Conservation (phyloP, 2,888 invertebrate species). For the Drosophila kuntzei region DNA sequence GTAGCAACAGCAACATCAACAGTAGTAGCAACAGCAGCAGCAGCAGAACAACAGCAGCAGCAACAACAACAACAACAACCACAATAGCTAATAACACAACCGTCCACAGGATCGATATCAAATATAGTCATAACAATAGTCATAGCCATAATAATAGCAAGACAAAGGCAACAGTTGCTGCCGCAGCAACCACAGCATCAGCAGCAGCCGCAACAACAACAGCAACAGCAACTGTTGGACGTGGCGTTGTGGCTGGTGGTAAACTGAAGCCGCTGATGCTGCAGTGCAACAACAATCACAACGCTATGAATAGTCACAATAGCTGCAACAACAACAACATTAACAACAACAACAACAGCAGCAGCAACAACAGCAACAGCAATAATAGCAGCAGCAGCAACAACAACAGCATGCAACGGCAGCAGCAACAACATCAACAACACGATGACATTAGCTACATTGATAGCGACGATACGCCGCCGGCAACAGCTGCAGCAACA, state of each 20-base stretch:
- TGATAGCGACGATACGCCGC: conserved; percentile 78
- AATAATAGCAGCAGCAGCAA: conserved; percentile 43
- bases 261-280: conserved; percentile 40
- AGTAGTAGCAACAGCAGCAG: conserved; percentile 41
- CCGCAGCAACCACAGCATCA: conserved; percentile 19
- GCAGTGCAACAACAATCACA: conserved; percentile 40
- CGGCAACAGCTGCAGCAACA: conserved; percentile 23
- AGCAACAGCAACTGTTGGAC: conserved; percentile 17
- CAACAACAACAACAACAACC: conserved; percentile 53
- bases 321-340: conserved; percentile 37
- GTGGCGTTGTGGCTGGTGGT: conserved; percentile 33
- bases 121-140: conserved; percentile 40
- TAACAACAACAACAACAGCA: conserved; percentile 45
- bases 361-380: conserved; percentile 39
- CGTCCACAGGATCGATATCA: conserved; percentile 62
- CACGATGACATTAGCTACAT: conserved; percentile 83
- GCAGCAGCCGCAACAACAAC: conserved; percentile 18
- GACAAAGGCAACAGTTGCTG: conserved; percentile 24
- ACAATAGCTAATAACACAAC: conserved; percentile 52
- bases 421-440: conserved; percentile 61
- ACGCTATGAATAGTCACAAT: conserved; percentile 39
- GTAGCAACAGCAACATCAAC: conserved; percentile 41
- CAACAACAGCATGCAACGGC: conserved; percentile 58
- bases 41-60: conserved; percentile 42
- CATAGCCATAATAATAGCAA: conserved; percentile 30